A percentile compares a stretch with the other conserved stretches of the same genome.
phyloP scores from a whole-genome alignment of 2,113 vertebrate genomes.

The Fulica atra region DNA sequence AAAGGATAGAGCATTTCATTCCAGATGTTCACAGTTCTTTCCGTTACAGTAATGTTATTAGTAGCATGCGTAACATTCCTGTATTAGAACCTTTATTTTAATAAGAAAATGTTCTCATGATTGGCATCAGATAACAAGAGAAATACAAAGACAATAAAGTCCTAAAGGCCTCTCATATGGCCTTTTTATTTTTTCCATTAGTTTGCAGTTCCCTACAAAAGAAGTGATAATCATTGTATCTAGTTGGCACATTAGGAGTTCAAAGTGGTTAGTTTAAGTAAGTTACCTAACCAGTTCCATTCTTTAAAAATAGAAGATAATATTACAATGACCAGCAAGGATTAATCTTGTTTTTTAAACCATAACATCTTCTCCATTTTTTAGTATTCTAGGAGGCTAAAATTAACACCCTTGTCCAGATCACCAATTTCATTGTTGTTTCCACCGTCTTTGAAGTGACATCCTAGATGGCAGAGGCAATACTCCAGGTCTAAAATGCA shows the following conservation, averaged over 20 bases:
- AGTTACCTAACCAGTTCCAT: neutral
- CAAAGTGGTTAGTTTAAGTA: neutral
- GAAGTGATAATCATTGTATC: neutral
- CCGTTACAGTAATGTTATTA: neutral
- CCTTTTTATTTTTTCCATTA: neutral
- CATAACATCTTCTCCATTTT: neutral
- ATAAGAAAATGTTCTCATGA: neutral
- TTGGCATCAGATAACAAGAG: neutral
- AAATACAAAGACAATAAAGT: neutral
- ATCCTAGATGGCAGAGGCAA: rapidly evolving
- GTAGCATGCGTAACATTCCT: neutral
- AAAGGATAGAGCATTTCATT: neutral
- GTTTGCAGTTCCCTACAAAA: neutral
- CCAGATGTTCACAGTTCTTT: neutral
- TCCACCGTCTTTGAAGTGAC: neutral
- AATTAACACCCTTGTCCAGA: neutral
- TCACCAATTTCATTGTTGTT: rapidly evolving
- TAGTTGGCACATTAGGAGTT: neutral
- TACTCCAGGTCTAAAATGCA: rapidly evolving
- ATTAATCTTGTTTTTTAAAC: neutral
- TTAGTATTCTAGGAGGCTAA: neutral
- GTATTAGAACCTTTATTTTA: neutral
- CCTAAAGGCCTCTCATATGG: neutral
- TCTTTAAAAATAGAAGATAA: neutral
- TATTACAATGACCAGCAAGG: neutral